Base-by-base conservation (phyloP, 1,140 invertebrate species). In the Dermatophagoides farinae region DNA sequence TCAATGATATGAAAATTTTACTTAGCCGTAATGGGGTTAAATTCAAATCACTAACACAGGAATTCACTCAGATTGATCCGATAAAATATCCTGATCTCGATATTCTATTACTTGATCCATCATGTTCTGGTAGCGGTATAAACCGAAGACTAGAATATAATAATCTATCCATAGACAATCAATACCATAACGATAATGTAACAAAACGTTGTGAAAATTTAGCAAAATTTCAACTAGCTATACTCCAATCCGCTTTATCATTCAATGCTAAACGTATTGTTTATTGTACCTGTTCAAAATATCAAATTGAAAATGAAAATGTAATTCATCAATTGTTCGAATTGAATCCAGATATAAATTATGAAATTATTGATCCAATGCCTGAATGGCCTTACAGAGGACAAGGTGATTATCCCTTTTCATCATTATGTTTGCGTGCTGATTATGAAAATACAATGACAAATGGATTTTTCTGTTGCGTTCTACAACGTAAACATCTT, bases 271-370 rank as follows among this genome's bases (percentile, higher is more conserved):
- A 89, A 69, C 75, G 81, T 62, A 79, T 97, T 49, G 82, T 93
- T 8, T 97, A 97, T 70, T 96, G 90, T 18, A 97, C 92, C 0
- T 97, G 92, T 70, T 97, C 92, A 0, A 69, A 91, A 25, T 78
- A 84, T 71, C 75, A 79, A 8, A 80, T 89, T 75, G 93, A 97
- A 75, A 97, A 97, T 70, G 93, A 97, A 74, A 72, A 81, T 65
- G 90, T 95, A 0, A 75, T 93, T 6, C 65, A 71, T 23, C 77
- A 82, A 63, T 75, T 75, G 6, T 66, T 78, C 16, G 38, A 47
- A 4, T 14, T 40, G 14, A 31, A 58, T 37, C 16, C 16, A 1
- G 39, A 50, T 57, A n/a, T 25, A 1, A 31, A 31, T 6, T 72
- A 68, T 64, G 47, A 62, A 57, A 54, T 70, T 39, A 65, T 65